These are phyloP conservation scores for Sebastes oblongus DNA, from an alignment of 2,797 vertebrate genomes.

Conservation along the genomic window DNA sequence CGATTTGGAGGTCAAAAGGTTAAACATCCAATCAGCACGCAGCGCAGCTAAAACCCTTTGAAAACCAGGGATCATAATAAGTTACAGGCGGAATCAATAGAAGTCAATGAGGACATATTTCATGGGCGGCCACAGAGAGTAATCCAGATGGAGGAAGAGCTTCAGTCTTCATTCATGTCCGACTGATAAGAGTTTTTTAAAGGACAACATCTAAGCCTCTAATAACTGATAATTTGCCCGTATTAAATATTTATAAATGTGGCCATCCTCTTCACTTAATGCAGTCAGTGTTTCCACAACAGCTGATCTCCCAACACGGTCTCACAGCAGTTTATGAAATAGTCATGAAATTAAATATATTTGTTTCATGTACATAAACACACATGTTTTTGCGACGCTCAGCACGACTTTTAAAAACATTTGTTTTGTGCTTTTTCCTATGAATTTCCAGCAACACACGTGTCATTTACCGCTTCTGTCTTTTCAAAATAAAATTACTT, in stretches of 20 bases:
- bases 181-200: slow-evolving; percentile 5
- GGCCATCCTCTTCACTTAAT: neutral
- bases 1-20: slow-evolving; percentile 50
- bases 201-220: neutral
- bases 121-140: neutral
- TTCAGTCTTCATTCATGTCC: neutral
- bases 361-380: no score
- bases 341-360: no score
- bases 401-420: no score
- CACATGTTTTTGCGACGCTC: no score
- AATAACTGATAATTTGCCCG: neutral
- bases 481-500: no score
- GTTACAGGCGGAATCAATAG: slow-evolving; percentile 33
- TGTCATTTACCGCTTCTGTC: no score
- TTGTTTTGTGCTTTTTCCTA: no score
- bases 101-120: slow-evolving; percentile 24
- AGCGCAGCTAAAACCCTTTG: slow-evolving; percentile 26
- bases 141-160: slow-evolving; percentile 7
- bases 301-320: neutral
- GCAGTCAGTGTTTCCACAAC: neutral
- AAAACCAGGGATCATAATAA: slow-evolving; percentile 41
- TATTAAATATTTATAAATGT: neutral
- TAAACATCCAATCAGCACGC: slow-evolving; percentile 65
- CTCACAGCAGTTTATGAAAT: no score
- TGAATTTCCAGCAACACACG: no score